Percentiles rank a stretch among this genome's conserved stretches.
Evolutionary conservation across 2,113 vertebrate species (phyloP).

Genomic region (Calyptomena viridis): DNA sequence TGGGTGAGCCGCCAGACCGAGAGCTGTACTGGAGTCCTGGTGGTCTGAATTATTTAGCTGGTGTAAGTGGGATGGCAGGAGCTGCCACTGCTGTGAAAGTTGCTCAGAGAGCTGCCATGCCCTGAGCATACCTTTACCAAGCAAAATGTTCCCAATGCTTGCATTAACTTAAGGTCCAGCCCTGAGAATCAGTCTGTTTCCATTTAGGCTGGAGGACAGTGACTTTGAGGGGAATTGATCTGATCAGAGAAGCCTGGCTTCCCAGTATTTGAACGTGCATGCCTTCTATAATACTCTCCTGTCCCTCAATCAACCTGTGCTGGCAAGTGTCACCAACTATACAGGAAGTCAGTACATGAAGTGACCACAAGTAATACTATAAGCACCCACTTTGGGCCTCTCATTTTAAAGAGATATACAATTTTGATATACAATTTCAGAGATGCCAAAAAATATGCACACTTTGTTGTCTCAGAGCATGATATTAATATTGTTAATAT

Average conservation of each 20-base stretch:
- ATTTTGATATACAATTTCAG: not conserved
- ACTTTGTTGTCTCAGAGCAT: not conserved
- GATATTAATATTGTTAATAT: slow-evolving; percentile 11
- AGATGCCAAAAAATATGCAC: not conserved
- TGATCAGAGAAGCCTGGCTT: not conserved
- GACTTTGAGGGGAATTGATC: not conserved
- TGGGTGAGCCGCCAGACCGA: not conserved
- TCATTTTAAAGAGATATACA: not conserved
- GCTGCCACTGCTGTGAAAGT: not conserved
- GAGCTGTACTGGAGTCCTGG: not conserved
- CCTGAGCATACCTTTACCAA: not conserved
- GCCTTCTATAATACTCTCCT: not conserved
- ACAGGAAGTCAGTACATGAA: not conserved
- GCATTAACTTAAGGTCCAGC: not conserved
- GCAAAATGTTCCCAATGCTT: not conserved
- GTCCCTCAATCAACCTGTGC: not conserved
- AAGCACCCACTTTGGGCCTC: not conserved
- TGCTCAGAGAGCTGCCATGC: not conserved
- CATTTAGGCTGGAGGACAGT: not conserved
- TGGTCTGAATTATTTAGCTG: not conserved
- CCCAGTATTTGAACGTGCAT: not conserved
- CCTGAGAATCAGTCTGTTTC: not conserved
- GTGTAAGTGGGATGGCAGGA: not conserved
- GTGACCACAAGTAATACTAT: not conserved
- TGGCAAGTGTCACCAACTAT: not conserved